These are phyloP conservation scores for Parazoanthus swiftii DNA, from an alignment of 92 coral and sea anemone species.

Conservation along the genomic window DNA sequence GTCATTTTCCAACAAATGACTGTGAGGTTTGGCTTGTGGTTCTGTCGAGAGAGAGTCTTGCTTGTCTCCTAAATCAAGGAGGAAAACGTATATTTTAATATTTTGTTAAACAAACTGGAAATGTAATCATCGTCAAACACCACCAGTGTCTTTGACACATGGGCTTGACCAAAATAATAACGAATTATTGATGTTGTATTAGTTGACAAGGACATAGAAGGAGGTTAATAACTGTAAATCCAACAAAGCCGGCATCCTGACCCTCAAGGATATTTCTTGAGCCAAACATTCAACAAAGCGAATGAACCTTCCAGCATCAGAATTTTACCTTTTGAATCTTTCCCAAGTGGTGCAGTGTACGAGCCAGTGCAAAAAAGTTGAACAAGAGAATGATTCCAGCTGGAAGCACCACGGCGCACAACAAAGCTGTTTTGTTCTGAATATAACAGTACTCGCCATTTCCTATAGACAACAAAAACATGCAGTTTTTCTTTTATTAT, in stretches of 20 bases:
- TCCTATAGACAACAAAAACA: not conserved
- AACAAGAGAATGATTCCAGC: slow-evolving; percentile 4
- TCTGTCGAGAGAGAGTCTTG: slow-evolving; percentile 11
- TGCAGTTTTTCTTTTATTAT: not conserved
- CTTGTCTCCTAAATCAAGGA: slow-evolving; percentile 27
- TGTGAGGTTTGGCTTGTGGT: slow-evolving; percentile 33
- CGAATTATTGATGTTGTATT: too few relatives aligned
- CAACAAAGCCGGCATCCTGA: too few relatives aligned
- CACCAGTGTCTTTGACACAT: not conserved
- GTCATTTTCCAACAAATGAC: slow-evolving; percentile 33
- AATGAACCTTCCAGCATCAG: too few relatives aligned
- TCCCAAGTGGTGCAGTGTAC: slow-evolving; percentile 25
- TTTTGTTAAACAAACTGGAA: not conserved
- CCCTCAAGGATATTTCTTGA: too few relatives aligned
- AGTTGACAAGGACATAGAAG: too few relatives aligned
- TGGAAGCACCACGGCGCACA: not conserved
- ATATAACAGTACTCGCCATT: slow-evolving; percentile 20
- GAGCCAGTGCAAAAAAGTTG: slow-evolving; percentile 29
- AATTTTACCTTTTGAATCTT: slow-evolving; percentile 24
- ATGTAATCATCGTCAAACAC: too few relatives aligned
- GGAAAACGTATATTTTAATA: too few relatives aligned
- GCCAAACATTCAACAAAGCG: too few relatives aligned
- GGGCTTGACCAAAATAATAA: too few relatives aligned
- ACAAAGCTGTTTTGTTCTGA: slow-evolving; percentile 12
- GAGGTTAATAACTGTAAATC: too few relatives aligned